phyloP scores from a whole-genome alignment of 2,888 invertebrate species.

The Lasioglossum zephyrum region DNA sequence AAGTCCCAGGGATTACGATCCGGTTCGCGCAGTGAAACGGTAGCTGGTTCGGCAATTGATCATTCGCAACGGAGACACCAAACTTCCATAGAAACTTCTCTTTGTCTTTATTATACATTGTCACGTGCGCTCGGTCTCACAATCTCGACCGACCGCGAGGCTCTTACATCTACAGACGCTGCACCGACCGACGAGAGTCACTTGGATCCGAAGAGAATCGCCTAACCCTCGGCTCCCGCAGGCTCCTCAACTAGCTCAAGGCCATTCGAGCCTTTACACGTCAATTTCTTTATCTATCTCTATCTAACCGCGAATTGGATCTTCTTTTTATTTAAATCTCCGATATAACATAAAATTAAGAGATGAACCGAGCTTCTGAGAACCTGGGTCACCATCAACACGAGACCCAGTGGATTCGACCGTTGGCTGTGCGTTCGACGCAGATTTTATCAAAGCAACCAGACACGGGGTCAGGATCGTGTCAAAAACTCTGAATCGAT shows the following conservation, averaged over 20 bases:
- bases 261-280: neutral
- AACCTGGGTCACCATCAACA: neutral
- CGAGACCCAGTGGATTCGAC: neutral
- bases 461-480: neutral
- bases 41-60: neutral
- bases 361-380: neutral
- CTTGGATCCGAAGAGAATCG: neutral
- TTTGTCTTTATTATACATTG: conserved; percentile 28
- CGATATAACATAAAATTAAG: neutral
- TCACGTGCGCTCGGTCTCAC: conserved; percentile 12
- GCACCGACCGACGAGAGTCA: neutral
- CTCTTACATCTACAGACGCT: neutral
- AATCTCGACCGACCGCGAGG: conserved; percentile 10
- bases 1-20: conserved; percentile 9
- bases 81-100: conserved; percentile 28
- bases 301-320: neutral
- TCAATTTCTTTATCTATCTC: neutral
- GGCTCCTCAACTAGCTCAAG: neutral
- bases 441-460: neutral
- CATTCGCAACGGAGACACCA: neutral
- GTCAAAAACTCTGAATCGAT: neutral
- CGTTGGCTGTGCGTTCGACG: conserved; percentile 9
- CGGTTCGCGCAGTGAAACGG: neutral
- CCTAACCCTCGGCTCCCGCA: neutral
- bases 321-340: neutral